Evolutionary conservation across 2,797 vertebrate species (phyloP), one percentile per base, ranked within the genome.

Genomic region (Acropternis orthonyx): DNA sequence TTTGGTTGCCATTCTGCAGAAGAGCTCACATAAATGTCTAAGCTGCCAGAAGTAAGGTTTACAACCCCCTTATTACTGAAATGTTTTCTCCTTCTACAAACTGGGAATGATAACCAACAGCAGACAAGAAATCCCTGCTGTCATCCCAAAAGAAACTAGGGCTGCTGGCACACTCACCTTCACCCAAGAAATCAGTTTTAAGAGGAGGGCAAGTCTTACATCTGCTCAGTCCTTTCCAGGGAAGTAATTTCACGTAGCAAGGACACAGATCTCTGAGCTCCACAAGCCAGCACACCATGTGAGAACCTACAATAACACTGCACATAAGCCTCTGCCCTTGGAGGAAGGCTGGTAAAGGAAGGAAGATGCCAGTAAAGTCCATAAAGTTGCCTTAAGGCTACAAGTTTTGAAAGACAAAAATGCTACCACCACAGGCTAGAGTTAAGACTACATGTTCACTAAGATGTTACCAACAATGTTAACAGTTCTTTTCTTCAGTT

Each of bases 211-310:
- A 77, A 75, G 24, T 15, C 21, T 55, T 30, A 32, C 4, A 22
- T 19, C n/a, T 61, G 19, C 16, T 77, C 28, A 82, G 52, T 12
- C 34, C 23, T 10, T 54, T 85, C 46, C 58, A 58, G 24, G 43
- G 48, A 74, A 75, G 34, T 24, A 28, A 44, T 39, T 59, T 80
- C 56, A 59, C 22, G 8, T 2, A 14, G 27, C 14, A 10, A 44
- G 19, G 73, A 65, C 16, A 24, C 1, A 1, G 1, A 63, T 34
- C 37, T 24, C 28, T 30, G 37, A 82, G 48, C 43, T 58, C 22
- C 63, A 24, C 0, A 1, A 59, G 46, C 12, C 2, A 8, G 39
- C 10, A 72, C 37, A 79, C 20, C 30, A 48, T 2, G 1, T 2
- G 12, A 85, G 19, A 43, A 71, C 51, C 12, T 10, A 22, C 0